Conservation (phyloP, 1,140 invertebrate species). For the Octopus sinensis region DNA sequence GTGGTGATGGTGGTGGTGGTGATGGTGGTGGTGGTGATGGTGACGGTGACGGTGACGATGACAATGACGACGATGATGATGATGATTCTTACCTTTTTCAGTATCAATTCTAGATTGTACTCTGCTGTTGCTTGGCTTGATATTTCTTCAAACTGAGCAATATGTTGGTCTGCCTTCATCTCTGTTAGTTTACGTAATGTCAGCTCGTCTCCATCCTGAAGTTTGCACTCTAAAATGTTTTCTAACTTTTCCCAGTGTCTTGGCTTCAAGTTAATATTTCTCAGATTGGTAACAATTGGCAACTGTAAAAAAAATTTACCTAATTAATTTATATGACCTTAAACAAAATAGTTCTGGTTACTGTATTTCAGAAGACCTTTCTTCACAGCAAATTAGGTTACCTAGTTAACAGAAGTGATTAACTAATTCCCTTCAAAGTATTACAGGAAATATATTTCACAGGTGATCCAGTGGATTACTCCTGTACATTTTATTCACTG, state of each 20-base stretch:
- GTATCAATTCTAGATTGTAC: conserved; percentile 71
- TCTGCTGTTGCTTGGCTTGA: conserved; percentile 82
- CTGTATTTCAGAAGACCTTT: too few species aligned
- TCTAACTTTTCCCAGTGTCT: conserved; percentile 58
- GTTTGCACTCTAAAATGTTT: conserved; percentile 48
- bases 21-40: too few species aligned
- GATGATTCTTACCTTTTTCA: conserved; percentile 67
- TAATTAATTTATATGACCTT: neutral
- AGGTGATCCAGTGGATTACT: too few species aligned
- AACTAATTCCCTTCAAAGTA: too few species aligned
- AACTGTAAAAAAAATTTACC: conserved; percentile 52
- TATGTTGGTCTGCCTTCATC: conserved; percentile 67
- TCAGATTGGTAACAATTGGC: conserved; percentile 55
- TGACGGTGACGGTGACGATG: too few species aligned
- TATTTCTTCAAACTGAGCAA: conserved; percentile 75
- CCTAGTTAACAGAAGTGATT: too few species aligned
- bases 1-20: too few species aligned
- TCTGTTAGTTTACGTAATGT: conserved; percentile 54
- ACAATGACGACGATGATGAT: too few species aligned
- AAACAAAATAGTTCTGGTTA: neutral
- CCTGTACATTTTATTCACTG: too few species aligned
- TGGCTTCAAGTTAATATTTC: conserved; percentile 53
- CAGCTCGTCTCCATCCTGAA: conserved; percentile 52
- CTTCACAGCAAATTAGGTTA: too few species aligned
- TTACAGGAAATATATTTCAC: too few species aligned